Base-by-base conservation (phyloP, 2,113 vertebrate species). In the Dendropsophus ebraccatus region DNA sequence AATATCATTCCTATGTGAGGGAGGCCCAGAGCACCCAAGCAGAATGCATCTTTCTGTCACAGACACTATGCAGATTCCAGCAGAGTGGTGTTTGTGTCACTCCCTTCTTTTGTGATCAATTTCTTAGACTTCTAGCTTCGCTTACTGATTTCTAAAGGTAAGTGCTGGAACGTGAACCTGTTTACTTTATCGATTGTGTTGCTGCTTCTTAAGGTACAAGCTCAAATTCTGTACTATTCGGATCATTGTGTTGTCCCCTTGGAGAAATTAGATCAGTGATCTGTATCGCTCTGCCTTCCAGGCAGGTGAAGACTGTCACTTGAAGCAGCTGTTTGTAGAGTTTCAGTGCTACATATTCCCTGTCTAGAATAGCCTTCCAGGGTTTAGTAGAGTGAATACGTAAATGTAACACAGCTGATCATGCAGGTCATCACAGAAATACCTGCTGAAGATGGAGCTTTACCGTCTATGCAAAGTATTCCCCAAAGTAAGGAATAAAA, bases 231-330 rank as follows among this genome's bases (percentile, higher is more conserved):
- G 76, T 52, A 65, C 84, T 72, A n/a, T 73, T 37, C 52, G 47
- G 84, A 86, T 86, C 76, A 86, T 86, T 81, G 65, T 81, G 76
- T 73, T 58, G 65, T 86, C 84, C 77, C 77, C 65, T 86, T 60
- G 73, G 84, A 80, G 76, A 86, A 86, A 86, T 86, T 58, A 86
- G 76, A 81, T 80, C 84, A 86, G 84, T 81, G 76, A 86, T 86
- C 76, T 86, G 76, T 72, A 81, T 80, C 76, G 62, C 76, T 81
- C 49, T 86, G 76, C 84, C 65, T 86, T 56, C 47, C 30, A 86
- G 76, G 84, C 84, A 86, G 84, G 84, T 86, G 84, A 41, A 25
- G 45, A 67, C 83, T 85, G 83, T 85, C 83, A 77, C 56, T 78
- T 30, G 83, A 69, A 85, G 58, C 83, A 85, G 73, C 83, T 78